Evolutionary conservation across 2,113 vertebrate genomes (phyloP).

Genomic region (Bos javanicus): DNA sequence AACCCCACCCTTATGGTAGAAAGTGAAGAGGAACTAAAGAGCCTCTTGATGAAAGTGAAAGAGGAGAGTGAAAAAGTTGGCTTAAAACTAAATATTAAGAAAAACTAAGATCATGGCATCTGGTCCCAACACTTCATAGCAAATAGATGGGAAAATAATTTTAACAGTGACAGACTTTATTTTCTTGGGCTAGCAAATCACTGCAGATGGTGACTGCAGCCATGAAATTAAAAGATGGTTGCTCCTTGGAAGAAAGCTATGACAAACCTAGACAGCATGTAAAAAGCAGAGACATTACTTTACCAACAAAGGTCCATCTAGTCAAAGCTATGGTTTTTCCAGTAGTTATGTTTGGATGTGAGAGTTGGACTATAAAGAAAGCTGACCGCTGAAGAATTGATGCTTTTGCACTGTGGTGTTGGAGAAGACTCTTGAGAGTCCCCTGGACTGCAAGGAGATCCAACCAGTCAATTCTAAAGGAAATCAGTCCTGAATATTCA

Average conservation of each 20-base stretch:
- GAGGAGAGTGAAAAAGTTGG: neutral
- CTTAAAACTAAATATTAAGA: neutral
- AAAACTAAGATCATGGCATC: neutral
- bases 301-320: neutral
- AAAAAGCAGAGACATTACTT: neutral
- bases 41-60: neutral
- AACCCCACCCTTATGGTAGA: neutral
- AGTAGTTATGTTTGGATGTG: neutral
- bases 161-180: neutral
- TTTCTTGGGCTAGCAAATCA: neutral
- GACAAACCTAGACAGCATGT: neutral
- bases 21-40: neutral
- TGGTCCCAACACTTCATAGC: neutral
- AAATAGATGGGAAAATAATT: neutral
- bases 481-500: neutral
- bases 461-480: neutral
- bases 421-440: neutral
- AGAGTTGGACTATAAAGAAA: neutral
- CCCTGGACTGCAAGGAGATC: neutral
- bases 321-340: neutral
- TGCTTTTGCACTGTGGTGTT: neutral
- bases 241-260: neutral
- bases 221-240: neutral
- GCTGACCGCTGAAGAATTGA: fast-evolving
- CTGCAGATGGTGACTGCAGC: neutral